phyloP scores from a whole-genome alignment of 2,888 invertebrate species.

The Caprella mutica region DNA sequence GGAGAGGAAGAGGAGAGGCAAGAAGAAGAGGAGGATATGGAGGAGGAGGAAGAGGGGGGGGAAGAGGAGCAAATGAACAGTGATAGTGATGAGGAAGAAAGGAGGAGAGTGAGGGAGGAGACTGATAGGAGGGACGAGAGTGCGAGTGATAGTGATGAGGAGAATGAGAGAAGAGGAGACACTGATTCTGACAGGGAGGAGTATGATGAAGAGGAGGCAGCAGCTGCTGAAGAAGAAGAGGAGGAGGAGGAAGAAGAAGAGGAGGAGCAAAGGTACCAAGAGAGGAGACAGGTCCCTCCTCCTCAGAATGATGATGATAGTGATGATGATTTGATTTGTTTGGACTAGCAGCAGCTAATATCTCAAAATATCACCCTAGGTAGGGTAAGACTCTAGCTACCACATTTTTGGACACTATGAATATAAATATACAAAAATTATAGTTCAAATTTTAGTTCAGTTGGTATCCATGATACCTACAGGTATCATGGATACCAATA shows the following conservation, averaged over 20 bases:
- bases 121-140: background rate
- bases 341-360: no score
- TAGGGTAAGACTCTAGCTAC: no score
- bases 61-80: constrained; percentile 18
- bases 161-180: background rate
- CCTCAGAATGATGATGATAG: constrained; percentile 12
- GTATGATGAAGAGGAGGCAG: constrained; percentile 4
- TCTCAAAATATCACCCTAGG: no score
- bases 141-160: background rate
- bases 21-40: background rate
- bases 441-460: no score
- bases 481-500: no score
- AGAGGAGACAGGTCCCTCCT: background rate
- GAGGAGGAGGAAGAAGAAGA: background rate
- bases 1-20: background rate
- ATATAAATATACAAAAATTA: no score
- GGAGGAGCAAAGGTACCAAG: background rate
- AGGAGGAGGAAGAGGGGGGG: constrained; percentile 3
- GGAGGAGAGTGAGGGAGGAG: background rate
- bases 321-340: constrained; percentile 19
- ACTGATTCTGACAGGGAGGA: constrained; percentile 2
- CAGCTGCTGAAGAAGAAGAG: background rate
- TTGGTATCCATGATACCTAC: no score
- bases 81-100: constrained; percentile 10
- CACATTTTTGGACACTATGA: no score